Conservation (phyloP, 2,888 invertebrate species). For the Eudasyphora cyanicolor region DNA sequence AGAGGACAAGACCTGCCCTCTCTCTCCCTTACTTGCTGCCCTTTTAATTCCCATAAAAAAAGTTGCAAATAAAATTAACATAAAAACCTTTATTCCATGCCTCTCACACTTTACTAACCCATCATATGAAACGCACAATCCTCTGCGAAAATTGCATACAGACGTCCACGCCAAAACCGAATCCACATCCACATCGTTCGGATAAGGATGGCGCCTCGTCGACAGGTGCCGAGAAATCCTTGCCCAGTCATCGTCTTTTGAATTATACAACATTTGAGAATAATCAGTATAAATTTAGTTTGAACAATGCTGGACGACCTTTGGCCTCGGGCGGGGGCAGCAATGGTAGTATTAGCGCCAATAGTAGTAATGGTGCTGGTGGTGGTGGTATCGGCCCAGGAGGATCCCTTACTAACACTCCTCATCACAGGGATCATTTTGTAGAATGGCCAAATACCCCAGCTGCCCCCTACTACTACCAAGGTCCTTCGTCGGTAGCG, state of each 20-base stretch:
- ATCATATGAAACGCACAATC: conserved; percentile 40
- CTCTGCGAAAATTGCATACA: conserved; percentile 46
- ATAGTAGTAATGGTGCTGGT: conserved; percentile 64
- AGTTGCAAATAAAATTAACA: conserved; percentile 24
- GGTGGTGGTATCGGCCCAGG: conserved; percentile 70
- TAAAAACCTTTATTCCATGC: conserved; percentile 1
- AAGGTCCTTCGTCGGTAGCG: conserved; percentile 70
- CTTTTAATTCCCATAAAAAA: too few relatives aligned
- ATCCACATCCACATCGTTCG: conserved; percentile 36
- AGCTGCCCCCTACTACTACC: conserved; percentile 76
- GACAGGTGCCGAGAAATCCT: conserved; percentile 57
- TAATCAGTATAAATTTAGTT: conserved; percentile 80
- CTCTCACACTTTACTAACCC: conserved; percentile 56
- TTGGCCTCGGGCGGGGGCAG: conserved; percentile 60
- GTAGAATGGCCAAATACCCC: conserved; percentile 77
- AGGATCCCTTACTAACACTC: conserved; percentile 55
- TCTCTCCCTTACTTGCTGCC: too few relatives aligned
- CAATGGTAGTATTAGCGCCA: conserved; percentile 67
- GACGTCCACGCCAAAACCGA: conserved; percentile 46
- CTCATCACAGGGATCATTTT: conserved; percentile 71
- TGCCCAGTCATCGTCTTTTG: conserved; percentile 76
- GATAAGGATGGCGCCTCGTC: conserved; percentile 50
- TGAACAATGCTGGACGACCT: conserved; percentile 74
- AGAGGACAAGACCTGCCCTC: too few relatives aligned
- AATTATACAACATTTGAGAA: conserved; percentile 80